Percentiles rank a stretch among this genome's conserved stretches.
phyloP scores from a whole-genome alignment of 2,888 invertebrate genomes.

The Pammene aurita region DNA sequence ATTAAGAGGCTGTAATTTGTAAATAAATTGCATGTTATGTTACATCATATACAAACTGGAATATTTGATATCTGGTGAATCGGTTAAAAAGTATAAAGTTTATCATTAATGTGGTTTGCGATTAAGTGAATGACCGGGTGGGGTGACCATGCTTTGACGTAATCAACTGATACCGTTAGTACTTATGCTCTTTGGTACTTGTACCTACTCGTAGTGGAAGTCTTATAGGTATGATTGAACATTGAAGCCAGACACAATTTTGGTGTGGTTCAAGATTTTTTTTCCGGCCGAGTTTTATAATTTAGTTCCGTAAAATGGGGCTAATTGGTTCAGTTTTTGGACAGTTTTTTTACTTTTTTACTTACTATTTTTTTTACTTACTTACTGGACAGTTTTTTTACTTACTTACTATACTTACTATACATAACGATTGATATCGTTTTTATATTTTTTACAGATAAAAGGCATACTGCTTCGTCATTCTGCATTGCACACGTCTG shows the following conservation, averaged over 20 bases:
- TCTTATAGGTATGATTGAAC: not conserved
- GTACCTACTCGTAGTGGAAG: not conserved
- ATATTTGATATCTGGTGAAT: not conserved
- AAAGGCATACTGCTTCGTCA: too few species aligned
- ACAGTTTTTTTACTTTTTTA: too few species aligned
- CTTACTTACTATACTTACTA: too few species aligned
- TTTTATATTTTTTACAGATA: too few species aligned
- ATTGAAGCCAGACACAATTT: not conserved
- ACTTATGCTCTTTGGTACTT: not conserved
- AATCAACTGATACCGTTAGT: constrained; percentile 24
- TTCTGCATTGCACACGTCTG: too few species aligned
- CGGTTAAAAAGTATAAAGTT: constrained; percentile 18
- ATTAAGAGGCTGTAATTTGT: not conserved
- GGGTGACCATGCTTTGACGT: constrained; percentile 28
- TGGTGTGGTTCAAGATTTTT: too few species aligned
- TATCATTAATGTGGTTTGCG: constrained; percentile 35
- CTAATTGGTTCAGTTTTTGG: too few species aligned
- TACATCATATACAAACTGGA: not conserved
- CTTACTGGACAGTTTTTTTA: too few species aligned
- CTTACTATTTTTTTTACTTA: too few species aligned
- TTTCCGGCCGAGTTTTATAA: too few species aligned
- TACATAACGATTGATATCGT: too few species aligned
- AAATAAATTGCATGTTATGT: not conserved
- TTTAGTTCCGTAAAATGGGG: too few species aligned
- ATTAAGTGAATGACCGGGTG: constrained; percentile 21